A percentile compares a stretch with the other conserved stretches of the same genome.
phyloP scores from a whole-genome alignment of 2,113 vertebrate genomes.

The Oreocharis arfaki region DNA sequence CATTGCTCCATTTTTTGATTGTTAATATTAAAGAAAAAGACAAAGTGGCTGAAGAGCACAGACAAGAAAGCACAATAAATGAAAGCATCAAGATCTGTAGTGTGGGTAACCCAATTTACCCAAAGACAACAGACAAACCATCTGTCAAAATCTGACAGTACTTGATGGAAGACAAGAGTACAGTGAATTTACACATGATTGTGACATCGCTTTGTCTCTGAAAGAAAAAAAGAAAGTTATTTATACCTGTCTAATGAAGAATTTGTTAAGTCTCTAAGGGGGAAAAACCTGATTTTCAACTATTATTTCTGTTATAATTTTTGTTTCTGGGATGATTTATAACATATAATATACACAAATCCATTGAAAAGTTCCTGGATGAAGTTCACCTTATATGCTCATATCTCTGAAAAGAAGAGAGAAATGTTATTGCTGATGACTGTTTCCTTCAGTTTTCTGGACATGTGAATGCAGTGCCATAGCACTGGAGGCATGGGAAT shows the following conservation, averaged over 20 bases:
- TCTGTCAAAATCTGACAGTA: background rate
- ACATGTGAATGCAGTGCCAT: background rate
- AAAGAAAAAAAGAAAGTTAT: background rate
- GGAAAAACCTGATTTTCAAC: background rate
- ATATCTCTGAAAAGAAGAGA: background rate
- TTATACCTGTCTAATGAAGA: background rate
- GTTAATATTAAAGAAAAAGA: background rate
- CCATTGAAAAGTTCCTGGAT: background rate
- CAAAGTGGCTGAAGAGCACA: background rate
- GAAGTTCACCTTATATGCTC: background rate
- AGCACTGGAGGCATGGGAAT: fast-evolving
- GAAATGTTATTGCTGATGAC: background rate
- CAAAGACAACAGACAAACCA: constrained; percentile 27
- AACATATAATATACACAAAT: background rate
- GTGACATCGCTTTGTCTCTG: background rate
- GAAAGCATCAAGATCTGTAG: background rate
- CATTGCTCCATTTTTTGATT: background rate
- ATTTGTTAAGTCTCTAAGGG: background rate
- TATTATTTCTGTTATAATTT: background rate
- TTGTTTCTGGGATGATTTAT: background rate
- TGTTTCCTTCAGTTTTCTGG: background rate
- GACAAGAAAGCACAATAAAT: background rate
- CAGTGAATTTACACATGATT: background rate
- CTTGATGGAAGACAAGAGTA: background rate
- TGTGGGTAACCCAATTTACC: background rate